phyloP scores from a whole-genome alignment of 2,797 vertebrate species.

The Rhinella marina region DNA sequence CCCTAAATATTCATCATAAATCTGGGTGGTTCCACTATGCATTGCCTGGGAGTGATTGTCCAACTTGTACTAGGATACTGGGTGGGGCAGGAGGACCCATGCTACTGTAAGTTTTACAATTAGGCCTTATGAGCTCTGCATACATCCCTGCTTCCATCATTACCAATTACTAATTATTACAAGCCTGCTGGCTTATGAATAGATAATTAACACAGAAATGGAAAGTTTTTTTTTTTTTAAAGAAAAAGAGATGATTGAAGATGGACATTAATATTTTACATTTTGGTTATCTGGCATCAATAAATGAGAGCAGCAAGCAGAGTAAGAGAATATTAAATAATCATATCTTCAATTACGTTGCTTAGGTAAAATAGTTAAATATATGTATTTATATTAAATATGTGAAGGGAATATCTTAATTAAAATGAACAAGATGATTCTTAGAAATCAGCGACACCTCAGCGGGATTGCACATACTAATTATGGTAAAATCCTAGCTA shows the following conservation, averaged over 20 bases:
- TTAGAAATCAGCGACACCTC: not conserved
- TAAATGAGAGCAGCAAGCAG: not conserved
- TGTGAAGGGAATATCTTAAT: not conserved
- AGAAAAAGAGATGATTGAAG: not conserved
- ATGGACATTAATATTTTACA: not conserved
- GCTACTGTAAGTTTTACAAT: no score
- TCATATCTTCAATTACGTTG: not conserved
- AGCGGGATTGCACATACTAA: not conserved
- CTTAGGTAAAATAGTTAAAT: not conserved
- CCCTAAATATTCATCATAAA: no score
- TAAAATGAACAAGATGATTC: constrained; percentile 1
- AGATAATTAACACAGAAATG: not conserved
- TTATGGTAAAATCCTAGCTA: not conserved
- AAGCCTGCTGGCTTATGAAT: not conserved
- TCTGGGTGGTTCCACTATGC: no score
- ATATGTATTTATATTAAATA: not conserved
- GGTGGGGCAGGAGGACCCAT: no score
- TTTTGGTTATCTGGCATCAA: not conserved
- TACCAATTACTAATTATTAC: not conserved
- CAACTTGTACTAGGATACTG: no score
- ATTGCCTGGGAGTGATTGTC: no score
- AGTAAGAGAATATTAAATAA: not conserved
- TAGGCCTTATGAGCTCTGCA: no score
- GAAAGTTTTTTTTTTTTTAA: not conserved
- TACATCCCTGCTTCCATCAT: not conserved